phyloP scores from a whole-genome alignment of 2,888 invertebrate genomes.

The Drosophila bunnanda region DNA sequence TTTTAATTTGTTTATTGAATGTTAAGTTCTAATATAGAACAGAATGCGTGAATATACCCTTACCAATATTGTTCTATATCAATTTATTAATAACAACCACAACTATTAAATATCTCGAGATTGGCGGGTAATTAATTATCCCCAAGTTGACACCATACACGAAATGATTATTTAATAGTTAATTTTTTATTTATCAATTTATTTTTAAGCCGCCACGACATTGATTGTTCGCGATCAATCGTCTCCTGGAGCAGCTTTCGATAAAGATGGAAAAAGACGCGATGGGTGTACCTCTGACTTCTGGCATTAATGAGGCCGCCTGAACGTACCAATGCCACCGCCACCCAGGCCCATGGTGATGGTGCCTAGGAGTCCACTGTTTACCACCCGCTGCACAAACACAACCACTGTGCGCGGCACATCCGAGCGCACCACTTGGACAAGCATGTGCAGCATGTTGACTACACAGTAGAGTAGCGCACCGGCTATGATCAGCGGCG shows the following conservation, averaged over 20 bases:
- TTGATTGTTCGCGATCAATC: not conserved
- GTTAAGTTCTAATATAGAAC: not conserved
- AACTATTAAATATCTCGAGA: not conserved
- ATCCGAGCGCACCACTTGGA: constrained; percentile 62
- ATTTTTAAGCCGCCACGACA: not conserved
- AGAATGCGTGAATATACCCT: not conserved
- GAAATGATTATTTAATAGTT: no score
- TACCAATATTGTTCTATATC: not conserved
- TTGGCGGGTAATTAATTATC: not conserved
- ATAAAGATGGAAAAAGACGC: not conserved
- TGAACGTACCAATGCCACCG: not conserved
- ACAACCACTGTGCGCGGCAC: constrained; percentile 62
- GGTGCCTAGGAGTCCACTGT: constrained; percentile 26
- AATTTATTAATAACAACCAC: not conserved
- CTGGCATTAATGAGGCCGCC: not conserved
- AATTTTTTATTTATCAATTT: not conserved
- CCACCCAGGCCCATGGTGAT: constrained; percentile 14
- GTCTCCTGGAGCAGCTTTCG: not conserved
- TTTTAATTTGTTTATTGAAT: not conserved
- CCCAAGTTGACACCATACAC: not conserved
- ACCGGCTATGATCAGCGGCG: constrained; percentile 64
- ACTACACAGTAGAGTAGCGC: constrained; percentile 64
- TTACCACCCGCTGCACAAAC: constrained; percentile 51
- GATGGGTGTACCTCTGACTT: not conserved
- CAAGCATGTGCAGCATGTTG: constrained; percentile 55